phyloP scores from a whole-genome alignment of 2,888 invertebrate genomes.

The Kuschelorhynchus macadamiae region DNA sequence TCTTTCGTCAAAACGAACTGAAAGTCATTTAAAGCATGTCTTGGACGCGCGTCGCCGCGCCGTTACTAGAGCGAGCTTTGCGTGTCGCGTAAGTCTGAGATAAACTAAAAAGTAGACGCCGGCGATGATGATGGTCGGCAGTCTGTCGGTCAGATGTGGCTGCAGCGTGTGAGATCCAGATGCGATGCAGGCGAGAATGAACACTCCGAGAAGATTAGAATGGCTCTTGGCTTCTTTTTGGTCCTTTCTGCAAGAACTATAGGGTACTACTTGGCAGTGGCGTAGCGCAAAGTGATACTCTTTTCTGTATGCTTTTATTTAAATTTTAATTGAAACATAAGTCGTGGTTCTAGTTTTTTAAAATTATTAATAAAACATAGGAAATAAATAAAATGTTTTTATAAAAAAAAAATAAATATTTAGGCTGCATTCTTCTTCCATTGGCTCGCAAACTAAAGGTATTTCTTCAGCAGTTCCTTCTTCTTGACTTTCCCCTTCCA shows the following conservation, averaged over 20 bases:
- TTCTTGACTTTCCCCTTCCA: too few species aligned
- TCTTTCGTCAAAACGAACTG: slow-evolving; percentile 1
- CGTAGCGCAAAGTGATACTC: too few species aligned
- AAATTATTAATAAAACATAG: too few species aligned
- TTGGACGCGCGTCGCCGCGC: slow-evolving; percentile 15
- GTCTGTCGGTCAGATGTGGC: slow-evolving; percentile 51
- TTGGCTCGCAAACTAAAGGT: too few species aligned
- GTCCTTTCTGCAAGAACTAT: slow-evolving; percentile 32
- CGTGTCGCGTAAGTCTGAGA: slow-evolving; percentile 15
- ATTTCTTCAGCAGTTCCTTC: too few species aligned
- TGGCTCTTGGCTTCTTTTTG: slow-evolving; percentile 35
- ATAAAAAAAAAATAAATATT: too few species aligned
- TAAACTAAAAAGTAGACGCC: slow-evolving; percentile 19
- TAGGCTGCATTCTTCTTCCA: too few species aligned
- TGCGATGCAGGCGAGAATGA: slow-evolving; percentile 54
- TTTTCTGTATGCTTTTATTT: too few species aligned
- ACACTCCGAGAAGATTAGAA: slow-evolving; percentile 39
- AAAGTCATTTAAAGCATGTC: slow-evolving; percentile 7
- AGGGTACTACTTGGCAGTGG: slow-evolving; percentile 48
- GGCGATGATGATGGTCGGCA: slow-evolving; percentile 5
- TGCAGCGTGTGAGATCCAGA: slow-evolving; percentile 58
- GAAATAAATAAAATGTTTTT: too few species aligned
- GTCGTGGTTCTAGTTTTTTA: too few species aligned
- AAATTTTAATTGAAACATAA: too few species aligned
- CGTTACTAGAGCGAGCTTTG: slow-evolving; percentile 8